Evolutionary conservation across 1,140 invertebrate genomes (phyloP), one percentile per base, ranked within the genome.

Genomic region (Drosophila hydei): DNA sequence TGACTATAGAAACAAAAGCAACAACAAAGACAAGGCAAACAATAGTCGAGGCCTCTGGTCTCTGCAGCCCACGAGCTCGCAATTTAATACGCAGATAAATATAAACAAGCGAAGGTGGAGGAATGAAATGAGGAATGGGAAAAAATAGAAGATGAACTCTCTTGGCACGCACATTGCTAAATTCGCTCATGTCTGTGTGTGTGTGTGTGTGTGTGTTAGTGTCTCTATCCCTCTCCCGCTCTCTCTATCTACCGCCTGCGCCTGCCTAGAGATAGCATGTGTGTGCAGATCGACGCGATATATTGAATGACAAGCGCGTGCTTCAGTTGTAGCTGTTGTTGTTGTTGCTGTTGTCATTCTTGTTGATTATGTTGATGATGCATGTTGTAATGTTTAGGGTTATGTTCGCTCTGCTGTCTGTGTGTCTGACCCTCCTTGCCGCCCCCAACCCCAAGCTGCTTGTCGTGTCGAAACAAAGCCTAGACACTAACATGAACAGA

Each of bases 41-140:
- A 84, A 70, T 72, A 45, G 72, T 54, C 67, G 65, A 59, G 71
- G 30, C 40, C 55, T 58, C 23, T 23, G 25, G 9, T 33, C 21
- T 50, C 36, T 30, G n/a, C 23, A 54, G 23, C 68, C 71, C 74
- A 88, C 78, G 77, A 87, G 81, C 72, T 80, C 61, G 81, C 81
- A 85, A 87, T 87, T 85, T 85, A 85, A 85, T 85, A 87, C 81
- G 70, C 70, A 87, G 81, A 87, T 88, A 87, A 87, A 87, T 79
- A 87, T 75, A 62, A 69, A 59, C 54, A 73, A 50, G 76, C 36
- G 47, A 54, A 70, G 75, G 62, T 60, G 62, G 61, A 52, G 30
- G 68, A 40, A 36, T 30, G 12, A 38, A 48, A 47, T 55, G 27
- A 47, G 38, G 25, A 11, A 47, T 62, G 67, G 42, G 25, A 43